Base-by-base conservation (phyloP, 2,113 vertebrate species). In the Gracilinanus agilis region DNA sequence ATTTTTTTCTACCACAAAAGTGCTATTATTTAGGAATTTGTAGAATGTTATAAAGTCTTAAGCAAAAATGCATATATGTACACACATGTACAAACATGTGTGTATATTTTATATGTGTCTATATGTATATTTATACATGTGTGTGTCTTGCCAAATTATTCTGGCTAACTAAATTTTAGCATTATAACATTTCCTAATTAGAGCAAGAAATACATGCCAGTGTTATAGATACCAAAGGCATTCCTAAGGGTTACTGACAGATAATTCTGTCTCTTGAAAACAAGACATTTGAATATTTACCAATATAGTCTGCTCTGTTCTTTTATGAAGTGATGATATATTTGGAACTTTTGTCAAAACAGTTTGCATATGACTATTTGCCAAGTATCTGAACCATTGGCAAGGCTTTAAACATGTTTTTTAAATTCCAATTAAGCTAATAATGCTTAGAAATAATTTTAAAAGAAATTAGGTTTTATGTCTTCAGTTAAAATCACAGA, bases 221-320 rank as follows among this genome's bases (percentile, higher is more conserved):
- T 61, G 49, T 88, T 92, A 53, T 90, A 94, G 54, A 92, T 61
- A n/a, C 75, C 40, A 13, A 19, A 19, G 67, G 10, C 7, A 25
- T 90, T 93, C 92, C 91, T 90, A 12, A 58, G 90, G 93, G n/a
- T 27, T 58, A 27, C 90, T 91, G 89, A 93, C n/a, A 94, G 24
- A 55, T 92, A 56, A 55, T 89, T 92, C 90, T 93, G 44, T 49
- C 44, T 93, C n/a, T 95, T 44, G 56, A 90, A 92, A 90, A 90
- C 21, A 24, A 95, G 40, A 9, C 24, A 53, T 55, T 7, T 56
- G 92, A 92, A 92, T 92, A 93, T 61, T 91, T 92, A n/a, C 27
- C 40, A 93, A 55, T 44, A 54, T 40, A 92, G 25, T 94, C 61
- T 61, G 29, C 40, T 89, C 0, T 56, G 44, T 89, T 95, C 55